A percentile compares a stretch with the other conserved stretches of the same genome.
Evolutionary conservation across 2,888 invertebrate species (phyloP).

Genomic region (Shargacucullia verbasci): DNA sequence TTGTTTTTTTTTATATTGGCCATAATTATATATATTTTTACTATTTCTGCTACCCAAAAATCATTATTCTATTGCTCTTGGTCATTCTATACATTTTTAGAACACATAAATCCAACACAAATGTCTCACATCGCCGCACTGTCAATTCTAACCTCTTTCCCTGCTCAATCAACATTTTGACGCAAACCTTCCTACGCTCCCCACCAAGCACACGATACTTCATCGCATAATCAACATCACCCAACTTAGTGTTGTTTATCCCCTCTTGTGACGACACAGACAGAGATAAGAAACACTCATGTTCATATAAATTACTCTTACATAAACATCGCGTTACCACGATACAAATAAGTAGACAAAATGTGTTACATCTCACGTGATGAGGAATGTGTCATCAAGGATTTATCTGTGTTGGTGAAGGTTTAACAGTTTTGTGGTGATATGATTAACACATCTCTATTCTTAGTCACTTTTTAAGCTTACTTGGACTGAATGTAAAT

Average conservation of each 20-base stretch:
- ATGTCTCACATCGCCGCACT: no score
- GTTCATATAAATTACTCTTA: conserved; percentile 47
- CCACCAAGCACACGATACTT: conserved; percentile 26
- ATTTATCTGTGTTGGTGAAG: neutral
- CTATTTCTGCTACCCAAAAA: no score
- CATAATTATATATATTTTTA: no score
- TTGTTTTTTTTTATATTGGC: no score
- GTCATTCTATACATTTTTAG: no score
- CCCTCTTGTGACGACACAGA: conserved; percentile 26
- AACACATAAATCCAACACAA: no score
- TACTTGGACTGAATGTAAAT: no score
- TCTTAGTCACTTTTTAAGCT: no score
- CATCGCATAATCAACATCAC: conserved; percentile 49
- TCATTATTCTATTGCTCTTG: no score
- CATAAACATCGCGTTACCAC: conserved; percentile 33
- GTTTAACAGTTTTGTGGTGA: no score
- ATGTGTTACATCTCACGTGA: conserved; percentile 17
- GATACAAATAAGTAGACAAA: conserved; percentile 15
- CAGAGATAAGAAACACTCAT: conserved; percentile 43
- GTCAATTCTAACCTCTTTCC: no score
- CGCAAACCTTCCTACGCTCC: conserved; percentile 12
- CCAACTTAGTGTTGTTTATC: conserved; percentile 32
- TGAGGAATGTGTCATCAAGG: conserved; percentile 17
- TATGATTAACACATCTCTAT: no score
- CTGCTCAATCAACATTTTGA: conserved; percentile 13